A percentile compares a stretch with the other conserved stretches of the same genome.
Evolutionary conservation across 2,113 vertebrate species (phyloP).

Genomic region (Canis aureus): DNA sequence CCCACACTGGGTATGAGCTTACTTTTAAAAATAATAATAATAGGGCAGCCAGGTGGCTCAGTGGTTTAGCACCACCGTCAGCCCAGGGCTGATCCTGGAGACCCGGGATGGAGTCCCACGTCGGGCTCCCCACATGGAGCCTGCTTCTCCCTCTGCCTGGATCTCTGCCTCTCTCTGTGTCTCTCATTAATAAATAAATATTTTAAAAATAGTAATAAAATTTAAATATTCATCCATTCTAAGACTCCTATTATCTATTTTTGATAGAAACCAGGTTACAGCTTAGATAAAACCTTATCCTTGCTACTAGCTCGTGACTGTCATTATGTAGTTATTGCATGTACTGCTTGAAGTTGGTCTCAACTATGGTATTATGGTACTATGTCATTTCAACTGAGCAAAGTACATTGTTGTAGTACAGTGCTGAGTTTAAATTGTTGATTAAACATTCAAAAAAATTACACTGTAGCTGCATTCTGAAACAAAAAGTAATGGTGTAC

Average conservation of each 20-base stretch:
- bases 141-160: too few species aligned
- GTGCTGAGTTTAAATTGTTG: background rate
- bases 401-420: background rate
- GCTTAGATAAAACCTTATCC: background rate
- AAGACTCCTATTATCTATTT: conserved; percentile 13
- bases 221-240: conserved; percentile 18
- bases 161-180: too few species aligned
- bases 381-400: background rate
- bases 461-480: background rate
- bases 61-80: too few species aligned
- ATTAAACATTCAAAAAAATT: conserved; percentile 15
- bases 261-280: background rate
- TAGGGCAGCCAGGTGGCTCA: too few species aligned
- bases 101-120: too few species aligned
- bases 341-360: background rate
- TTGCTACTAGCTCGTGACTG: background rate
- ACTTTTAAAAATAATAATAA: background rate
- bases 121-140: too few species aligned
- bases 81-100: too few species aligned
- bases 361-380: background rate
- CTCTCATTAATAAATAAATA: too few species aligned
- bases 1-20: background rate
- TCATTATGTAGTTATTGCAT: background rate
- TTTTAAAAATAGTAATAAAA: background rate
- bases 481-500: background rate